Base-by-base conservation (phyloP, 2,888 invertebrate genomes). In the Cerceris rybyensis region DNA sequence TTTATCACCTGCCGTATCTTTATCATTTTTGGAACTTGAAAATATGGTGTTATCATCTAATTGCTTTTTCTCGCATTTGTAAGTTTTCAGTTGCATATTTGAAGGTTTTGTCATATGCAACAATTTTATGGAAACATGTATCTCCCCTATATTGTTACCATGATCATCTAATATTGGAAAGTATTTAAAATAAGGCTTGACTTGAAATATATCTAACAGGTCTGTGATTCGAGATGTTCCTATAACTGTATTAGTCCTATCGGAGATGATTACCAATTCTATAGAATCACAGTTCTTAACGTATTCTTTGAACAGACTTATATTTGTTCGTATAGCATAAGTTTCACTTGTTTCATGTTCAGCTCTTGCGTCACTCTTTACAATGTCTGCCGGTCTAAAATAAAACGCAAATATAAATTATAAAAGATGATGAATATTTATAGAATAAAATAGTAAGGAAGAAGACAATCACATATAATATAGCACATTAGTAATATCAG, bases 231-330 rank as follows among this genome's bases (percentile, higher is more conserved):
- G 81, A 54, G 88, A 89, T 9, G 84, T 88, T 41, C 92, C 92
- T 71, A 92, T 72, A 6, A 90, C 75, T 69, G 87, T 79, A 58
- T 87, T 83, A 5, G 81, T 86, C 17, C 85, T 83, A 46, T 91
- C 89, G 4, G 82, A 80, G 9, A 90, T 61, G n/a, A 92, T 82
- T 1, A 88, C 79, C 39, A 92, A 86, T 72, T 91, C 89, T 16
- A 92, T 57, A 14, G 87, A 87, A 63, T 90, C 90, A 70, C 91
- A 91, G 61, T 92, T 92, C 69, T 86, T 89, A n/a, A 92, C 81
- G 71, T 92, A 92, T 68, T 91, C 90, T 73, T 90, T 82, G 72
- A 92, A 92, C 1, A 92, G 85, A 43, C 78, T 79, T 54, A 88
- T 70, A 72, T 89, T 92, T 5, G 92, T 92, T 82, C 88, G 88